Base-by-base conservation (phyloP, 2,797 vertebrate genomes). In the Anisognathus igniventris region DNA sequence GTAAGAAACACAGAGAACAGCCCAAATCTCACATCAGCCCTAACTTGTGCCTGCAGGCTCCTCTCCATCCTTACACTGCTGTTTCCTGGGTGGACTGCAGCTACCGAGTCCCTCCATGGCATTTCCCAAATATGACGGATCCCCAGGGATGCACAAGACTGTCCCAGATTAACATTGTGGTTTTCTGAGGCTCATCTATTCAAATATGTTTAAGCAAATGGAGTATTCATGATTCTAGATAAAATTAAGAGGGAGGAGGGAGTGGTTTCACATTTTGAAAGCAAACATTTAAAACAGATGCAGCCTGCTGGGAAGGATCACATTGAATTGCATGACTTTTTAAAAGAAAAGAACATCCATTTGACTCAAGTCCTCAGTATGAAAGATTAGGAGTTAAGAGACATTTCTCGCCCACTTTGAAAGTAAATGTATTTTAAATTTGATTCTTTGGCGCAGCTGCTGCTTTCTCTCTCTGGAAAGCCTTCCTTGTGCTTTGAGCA, bases 351-450 rank as follows among this genome's bases (percentile, higher is more conserved):
- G 81, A 94, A 68, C 89, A 88, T 86, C 72, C 30, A 74, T 93
- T 96, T 94, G 83, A 66, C 37, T 86, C 37, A 57, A 79, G 71
- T 60, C 61, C 48, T 79, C 71, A 75, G 3, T 73, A 40, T 62
- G 70, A 94, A 91, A 70, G 66, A 92, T 91, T 53, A 88, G 66
- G 74, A 96, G 73, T 90, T 88, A 88, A 86, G 82, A 96, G 79
- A 88, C 61, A 6, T 72, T 95, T 91, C 77, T 93, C 3, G 0
- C 72, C 70, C 81, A 70, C 79, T 96, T 96, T 66, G 73, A 86
- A 94, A 97, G 75, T 77, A 91, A 95, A 84, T 86, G 76, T 75
- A 66, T 72, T 93, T 96, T 92, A 82, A 92, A 93, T 92, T 60
- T 86, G 86, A 82, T 96, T 93, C 76, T 96, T 84, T 3, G 6